Evolutionary conservation across 2,113 vertebrate species (phyloP), one percentile per base, ranked within the genome.

Genomic region (Muscicapa adusta): DNA sequence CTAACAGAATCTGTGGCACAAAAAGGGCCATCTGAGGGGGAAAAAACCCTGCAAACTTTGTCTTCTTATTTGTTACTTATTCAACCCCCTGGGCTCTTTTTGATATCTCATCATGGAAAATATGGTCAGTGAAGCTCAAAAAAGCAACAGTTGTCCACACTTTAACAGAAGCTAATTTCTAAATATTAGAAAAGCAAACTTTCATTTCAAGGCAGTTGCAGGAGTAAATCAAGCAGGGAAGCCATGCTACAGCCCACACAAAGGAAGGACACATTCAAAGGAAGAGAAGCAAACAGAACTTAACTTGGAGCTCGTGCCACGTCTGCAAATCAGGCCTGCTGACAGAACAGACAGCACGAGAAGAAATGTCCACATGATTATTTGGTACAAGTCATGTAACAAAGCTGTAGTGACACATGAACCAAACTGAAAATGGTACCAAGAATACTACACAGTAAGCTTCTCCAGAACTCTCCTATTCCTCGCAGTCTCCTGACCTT

Each of bases 321-420:
- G 14, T 68, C 31, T 45, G 48, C 66, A 91, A 10, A 57, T 48
- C 85, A 76, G 50, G 50, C 34, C 63, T 54, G 60, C 81, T 72
- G 53, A 85, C 57, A 87, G 51, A 88, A 67, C 1, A 6, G 57
- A 66, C 2, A 89, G 23, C 18, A 89, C 13, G 48, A 78, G 70
- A 85, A 75, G 62, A 85, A 85, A 93, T 0, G 25, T 93, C 93
- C 66, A 82, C n/a, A 48, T 8, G 71, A 93, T 88, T 87, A 93
- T 60, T 60, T 68, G 45, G 66, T 82, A 60, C 43, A 79, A 82
- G 58, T 65, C 85, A 79, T 11, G 1, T 16, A 94, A 88, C 61
- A 91, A 91, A 95, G 54, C 57, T 48, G 48, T 4, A 91, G 70
- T 28, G 85, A 96, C 93, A 85, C 28, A 47, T 5, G 43, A 91